Conservation (phyloP, 1,140 invertebrate species). For the Contarinia nasturtii region DNA sequence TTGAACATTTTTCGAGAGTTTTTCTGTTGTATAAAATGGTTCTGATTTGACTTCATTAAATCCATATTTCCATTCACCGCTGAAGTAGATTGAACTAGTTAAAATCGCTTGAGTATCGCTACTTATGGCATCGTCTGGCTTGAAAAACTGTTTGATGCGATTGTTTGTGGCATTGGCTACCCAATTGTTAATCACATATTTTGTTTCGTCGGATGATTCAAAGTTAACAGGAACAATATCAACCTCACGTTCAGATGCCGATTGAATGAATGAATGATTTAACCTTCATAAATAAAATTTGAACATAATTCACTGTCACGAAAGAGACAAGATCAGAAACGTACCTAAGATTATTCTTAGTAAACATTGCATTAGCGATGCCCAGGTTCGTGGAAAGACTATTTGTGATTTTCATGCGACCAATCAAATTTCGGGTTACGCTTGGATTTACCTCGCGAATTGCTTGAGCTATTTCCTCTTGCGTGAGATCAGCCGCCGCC, state of each 20-base stretch:
- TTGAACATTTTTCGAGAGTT: conserved; percentile 9
- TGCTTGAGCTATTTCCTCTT: neutral
- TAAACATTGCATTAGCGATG: neutral
- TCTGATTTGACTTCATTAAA: conserved; percentile 37
- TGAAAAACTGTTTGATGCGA: conserved; percentile 29
- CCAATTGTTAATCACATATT: conserved; percentile 40
- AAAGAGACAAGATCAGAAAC: neutral
- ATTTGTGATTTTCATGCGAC: neutral
- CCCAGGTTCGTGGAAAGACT: neutral
- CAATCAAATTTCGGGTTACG: neutral
- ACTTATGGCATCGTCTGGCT: neutral
- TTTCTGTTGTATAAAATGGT: conserved; percentile 30
- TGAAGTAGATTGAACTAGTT: conserved; percentile 58
- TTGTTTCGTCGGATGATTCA: conserved; percentile 16
- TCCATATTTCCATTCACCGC: conserved; percentile 43
- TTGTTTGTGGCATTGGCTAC: conserved; percentile 33
- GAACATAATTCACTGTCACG: no score
- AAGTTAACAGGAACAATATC: conserved; percentile 28
- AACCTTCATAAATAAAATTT: neutral
- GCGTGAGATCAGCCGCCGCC: neutral
- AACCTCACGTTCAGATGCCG: conserved; percentile 6
- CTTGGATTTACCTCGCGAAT: neutral
- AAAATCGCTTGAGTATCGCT: conserved; percentile 30
- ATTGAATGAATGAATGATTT: neutral
- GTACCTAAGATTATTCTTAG: neutral